These are phyloP conservation scores for Autographa gamma DNA, from an alignment of 2,888 invertebrate genomes.

Conservation along the genomic window DNA sequence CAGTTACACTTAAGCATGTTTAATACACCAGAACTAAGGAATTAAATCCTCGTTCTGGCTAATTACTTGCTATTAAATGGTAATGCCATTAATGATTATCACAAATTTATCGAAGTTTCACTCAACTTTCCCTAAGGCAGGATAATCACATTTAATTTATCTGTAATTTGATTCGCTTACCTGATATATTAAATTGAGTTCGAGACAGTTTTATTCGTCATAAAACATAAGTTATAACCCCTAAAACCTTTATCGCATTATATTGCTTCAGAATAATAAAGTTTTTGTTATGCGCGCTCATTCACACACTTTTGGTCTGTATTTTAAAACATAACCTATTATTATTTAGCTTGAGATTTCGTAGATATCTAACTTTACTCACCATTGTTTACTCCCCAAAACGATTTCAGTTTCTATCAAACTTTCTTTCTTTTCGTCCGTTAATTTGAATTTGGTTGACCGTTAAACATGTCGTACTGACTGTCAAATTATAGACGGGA, in stretches of 20 bases:
- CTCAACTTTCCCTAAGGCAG: constrained; percentile 50
- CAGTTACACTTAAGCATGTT: background rate
- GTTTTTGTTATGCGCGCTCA: constrained; percentile 19
- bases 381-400: background rate
- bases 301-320: constrained; percentile 22
- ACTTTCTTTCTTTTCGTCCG: too few species aligned
- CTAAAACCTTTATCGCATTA: constrained; percentile 1
- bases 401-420: background rate
- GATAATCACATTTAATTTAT: constrained; percentile 48
- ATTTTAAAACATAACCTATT: background rate
- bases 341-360: background rate
- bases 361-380: background rate
- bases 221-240: background rate
- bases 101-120: constrained; percentile 46
- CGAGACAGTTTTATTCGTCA: constrained; percentile 12
- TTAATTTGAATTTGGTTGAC: too few species aligned
- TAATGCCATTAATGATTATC: constrained; percentile 38
- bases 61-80: constrained; percentile 19
- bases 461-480: too few species aligned
- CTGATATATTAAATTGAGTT: constrained; percentile 23
- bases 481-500: constrained; percentile 11
- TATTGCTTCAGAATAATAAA: constrained; percentile 25
- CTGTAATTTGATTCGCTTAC: constrained; percentile 38
- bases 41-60: constrained; percentile 19
- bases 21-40: background rate